Base-by-base conservation (phyloP, 2,888 invertebrate species). In the Podabrus alpinus region DNA sequence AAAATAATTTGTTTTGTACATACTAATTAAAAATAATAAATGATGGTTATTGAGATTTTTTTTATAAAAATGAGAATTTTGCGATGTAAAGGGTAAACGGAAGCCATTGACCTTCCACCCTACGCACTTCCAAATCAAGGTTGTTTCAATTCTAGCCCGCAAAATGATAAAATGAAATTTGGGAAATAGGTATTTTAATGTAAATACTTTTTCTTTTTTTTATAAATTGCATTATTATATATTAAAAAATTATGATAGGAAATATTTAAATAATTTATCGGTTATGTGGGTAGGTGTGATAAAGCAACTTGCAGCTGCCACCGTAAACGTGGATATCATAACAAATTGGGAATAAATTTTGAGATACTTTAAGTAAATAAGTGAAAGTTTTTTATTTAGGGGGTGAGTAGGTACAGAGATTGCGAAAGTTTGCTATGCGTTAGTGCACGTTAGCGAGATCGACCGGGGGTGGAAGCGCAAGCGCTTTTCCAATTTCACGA, bases 371-470 rank as follows among this genome's bases (percentile, higher is more conserved):
- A 21, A 61, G 69, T 67, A 72, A 72, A 75, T 75, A 75, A 72
- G 75, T 74, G 72, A 77, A 77, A 77, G 76, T 77, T 74, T 73
- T 74, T 19, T 68, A 74, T 71, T 71, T 17, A 59, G 69, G 72
- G 75, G 72, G 75, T 74, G 76, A 71, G 72, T 74, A 67, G 68
- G 70, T 71, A 73, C 69, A 74, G 76, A 73, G 73, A 77, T 77
- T 72, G 74, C 66, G 72, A 77, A 77, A 74, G 73, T 74, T 77
- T 71, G 24, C 61, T 77, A 73, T 77, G 70, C 75, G 77, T 71
- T 77, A 75, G 70, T 77, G 71, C 74, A 77, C 72, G 74, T 75
- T 72, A 62, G 73, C 71, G 71, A 72, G 75, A 77, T 77, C 77
- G 77, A 77, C 77, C 77, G 74, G 76, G 77, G 61, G 66, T 77